phyloP scores from a whole-genome alignment of 2,888 invertebrate species.

The Taenaris catops region DNA sequence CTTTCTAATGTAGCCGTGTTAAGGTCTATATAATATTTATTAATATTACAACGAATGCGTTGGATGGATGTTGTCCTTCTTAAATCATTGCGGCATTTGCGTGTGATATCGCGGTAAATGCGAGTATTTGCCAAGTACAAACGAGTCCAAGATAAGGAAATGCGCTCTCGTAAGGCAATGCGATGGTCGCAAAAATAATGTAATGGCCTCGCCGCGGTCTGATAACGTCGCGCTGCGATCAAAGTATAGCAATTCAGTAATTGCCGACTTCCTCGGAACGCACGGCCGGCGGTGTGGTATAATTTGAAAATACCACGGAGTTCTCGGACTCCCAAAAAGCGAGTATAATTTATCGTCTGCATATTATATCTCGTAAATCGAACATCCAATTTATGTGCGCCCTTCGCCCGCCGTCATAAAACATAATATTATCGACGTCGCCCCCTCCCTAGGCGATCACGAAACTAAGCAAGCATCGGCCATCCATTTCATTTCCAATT shows the following conservation, averaged over 20 bases:
- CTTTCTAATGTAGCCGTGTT: constrained; percentile 4
- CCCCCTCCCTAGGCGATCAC: constrained; percentile 76
- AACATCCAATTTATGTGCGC: constrained; percentile 70
- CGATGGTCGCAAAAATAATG: constrained; percentile 44
- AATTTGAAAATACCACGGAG: constrained; percentile 34
- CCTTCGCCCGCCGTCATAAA: constrained; percentile 56
- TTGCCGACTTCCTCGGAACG: constrained; percentile 45
- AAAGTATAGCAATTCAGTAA: constrained; percentile 42
- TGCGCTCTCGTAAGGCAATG: constrained; percentile 28
- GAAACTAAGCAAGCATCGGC: constrained; percentile 74
- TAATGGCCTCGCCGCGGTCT: constrained; percentile 55
- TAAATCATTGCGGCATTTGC: constrained; percentile 26
- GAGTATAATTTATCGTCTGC: constrained; percentile 60
- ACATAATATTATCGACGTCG: constrained; percentile 75
- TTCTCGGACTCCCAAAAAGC: constrained; percentile 56
- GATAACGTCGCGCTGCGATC: constrained; percentile 46
- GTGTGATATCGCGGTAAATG: constrained; percentile 27
- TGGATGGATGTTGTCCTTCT: constrained; percentile 17
- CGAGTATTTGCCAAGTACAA: constrained; percentile 34
- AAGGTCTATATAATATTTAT: too few relatives aligned
- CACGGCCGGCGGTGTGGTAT: constrained; percentile 19
- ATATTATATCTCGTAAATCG: constrained; percentile 73
- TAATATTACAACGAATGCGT: too few relatives aligned
- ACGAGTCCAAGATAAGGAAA: constrained; percentile 44
- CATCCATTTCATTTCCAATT: too few relatives aligned